These are phyloP conservation scores for Xylota sylvarum DNA, from an alignment of 2,888 invertebrate species.

Conservation along the genomic window DNA sequence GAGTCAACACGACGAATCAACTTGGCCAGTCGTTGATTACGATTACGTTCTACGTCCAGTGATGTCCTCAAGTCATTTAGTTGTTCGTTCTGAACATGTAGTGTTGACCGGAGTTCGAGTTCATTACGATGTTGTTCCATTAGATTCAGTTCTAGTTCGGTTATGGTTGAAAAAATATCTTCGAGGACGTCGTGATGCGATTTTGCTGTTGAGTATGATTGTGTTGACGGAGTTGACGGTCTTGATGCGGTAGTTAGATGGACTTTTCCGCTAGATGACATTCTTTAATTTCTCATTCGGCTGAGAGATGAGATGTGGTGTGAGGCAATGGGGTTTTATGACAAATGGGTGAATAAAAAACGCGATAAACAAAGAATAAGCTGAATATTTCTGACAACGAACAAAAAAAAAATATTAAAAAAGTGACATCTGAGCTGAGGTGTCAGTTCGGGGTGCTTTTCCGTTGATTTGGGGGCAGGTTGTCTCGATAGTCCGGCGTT, in stretches of 20 bases:
- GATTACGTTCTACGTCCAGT: conserved; percentile 80
- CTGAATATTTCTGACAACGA: conserved; percentile 6
- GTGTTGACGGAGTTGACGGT: conserved; percentile 19
- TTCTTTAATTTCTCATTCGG: conserved; percentile 67
- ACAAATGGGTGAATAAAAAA: conserved; percentile 6
- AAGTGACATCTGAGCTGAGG: conserved; percentile 6
- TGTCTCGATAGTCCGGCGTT: too few relatives aligned
- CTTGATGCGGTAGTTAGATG: conserved; percentile 13
- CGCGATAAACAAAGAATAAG: conserved; percentile 37
- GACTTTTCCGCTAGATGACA: conserved; percentile 53
- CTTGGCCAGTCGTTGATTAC: conserved; percentile 81
- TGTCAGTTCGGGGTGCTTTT: conserved; percentile 10
- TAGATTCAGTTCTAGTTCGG: conserved; percentile 81
- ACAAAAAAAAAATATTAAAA: conserved; percentile 18
- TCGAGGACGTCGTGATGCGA: conserved; percentile 29
- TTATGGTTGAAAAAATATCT: conserved; percentile 79
- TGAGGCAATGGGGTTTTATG: background rate
- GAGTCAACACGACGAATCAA: conserved; percentile 81
- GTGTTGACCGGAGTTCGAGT: conserved; percentile 80
- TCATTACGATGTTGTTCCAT: conserved; percentile 81
- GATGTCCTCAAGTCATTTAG: conserved; percentile 80
- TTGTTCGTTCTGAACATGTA: conserved; percentile 80
- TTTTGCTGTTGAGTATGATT: conserved; percentile 42
- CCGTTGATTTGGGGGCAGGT: too few relatives aligned
- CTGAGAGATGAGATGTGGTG: background rate